Conservation (phyloP, 1,140 invertebrate genomes). For the Hestina assimilis region DNA sequence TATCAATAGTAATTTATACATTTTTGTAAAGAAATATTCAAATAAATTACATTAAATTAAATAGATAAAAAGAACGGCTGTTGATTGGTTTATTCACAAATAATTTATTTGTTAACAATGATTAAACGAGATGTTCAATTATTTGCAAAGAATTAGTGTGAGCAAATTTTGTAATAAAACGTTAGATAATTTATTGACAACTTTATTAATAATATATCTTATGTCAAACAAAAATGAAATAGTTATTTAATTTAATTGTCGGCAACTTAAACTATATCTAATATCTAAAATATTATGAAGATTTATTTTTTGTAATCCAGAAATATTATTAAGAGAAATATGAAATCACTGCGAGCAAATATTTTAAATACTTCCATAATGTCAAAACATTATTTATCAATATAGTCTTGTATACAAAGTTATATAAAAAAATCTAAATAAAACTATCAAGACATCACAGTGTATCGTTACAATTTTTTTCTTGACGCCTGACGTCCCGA, state of each 20-base stretch:
- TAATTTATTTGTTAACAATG: neutral
- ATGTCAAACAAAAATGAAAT: too few species aligned
- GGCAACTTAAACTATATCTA: too few species aligned
- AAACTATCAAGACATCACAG: slow-evolving; percentile 41
- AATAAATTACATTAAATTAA: neutral
- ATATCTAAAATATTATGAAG: too few species aligned
- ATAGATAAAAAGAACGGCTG: slow-evolving; percentile 1
- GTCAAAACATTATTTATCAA: neutral
- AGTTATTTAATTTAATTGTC: too few species aligned
- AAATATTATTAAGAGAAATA: too few species aligned
- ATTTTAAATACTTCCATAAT: neutral
- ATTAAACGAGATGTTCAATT: too few species aligned
- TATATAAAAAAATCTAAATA: neutral
- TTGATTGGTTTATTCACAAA: neutral
- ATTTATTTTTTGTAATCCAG: too few species aligned
- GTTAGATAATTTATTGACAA: too few species aligned
- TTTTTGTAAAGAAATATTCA: neutral
- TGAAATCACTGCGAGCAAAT: too few species aligned
- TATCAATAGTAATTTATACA: slow-evolving; percentile 1
- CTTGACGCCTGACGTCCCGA: slow-evolving; percentile 66
- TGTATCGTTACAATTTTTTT: slow-evolving; percentile 42
- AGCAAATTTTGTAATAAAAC: too few species aligned
- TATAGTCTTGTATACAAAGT: neutral
- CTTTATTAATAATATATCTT: too few species aligned
- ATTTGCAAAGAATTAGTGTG: too few species aligned